Percentiles rank a stretch among this genome's conserved stretches.
phyloP scores from a whole-genome alignment of 1,140 invertebrate species.

The Pseudoatta argentina region DNA sequence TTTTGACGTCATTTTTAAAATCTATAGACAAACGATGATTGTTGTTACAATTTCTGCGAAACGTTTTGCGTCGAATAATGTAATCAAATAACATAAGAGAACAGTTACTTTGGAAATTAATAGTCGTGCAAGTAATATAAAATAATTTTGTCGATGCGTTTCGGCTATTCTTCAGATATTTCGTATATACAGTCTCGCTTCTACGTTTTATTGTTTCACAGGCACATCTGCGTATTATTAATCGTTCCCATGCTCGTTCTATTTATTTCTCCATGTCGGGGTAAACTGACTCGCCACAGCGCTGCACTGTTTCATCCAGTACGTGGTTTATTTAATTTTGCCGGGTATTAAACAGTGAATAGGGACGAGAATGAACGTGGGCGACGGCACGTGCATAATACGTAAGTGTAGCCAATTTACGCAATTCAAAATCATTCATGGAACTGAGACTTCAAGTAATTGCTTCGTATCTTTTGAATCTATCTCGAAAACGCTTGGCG shows the following conservation, averaged over 20 bases:
- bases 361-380: slow-evolving; percentile 63
- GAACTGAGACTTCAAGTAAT: neutral
- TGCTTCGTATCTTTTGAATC: neutral
- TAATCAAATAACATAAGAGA: slow-evolving; percentile 11
- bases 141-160: neutral
- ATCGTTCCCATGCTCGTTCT: neutral
- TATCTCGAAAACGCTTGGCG: neutral
- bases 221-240: slow-evolving; percentile 19
- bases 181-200: neutral
- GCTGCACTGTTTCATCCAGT: slow-evolving; percentile 58
- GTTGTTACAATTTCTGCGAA: neutral
- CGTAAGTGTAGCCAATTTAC: slow-evolving; percentile 61
- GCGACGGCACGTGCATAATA: slow-evolving; percentile 37
- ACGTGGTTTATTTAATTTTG: slow-evolving; percentile 66
- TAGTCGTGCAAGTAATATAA: neutral
- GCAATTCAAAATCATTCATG: slow-evolving; percentile 36
- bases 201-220: slow-evolving; percentile 25
- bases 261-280: slow-evolving; percentile 54
- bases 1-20: neutral
- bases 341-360: slow-evolving; percentile 64
- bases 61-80: neutral
- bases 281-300: slow-evolving; percentile 29
- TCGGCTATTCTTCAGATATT: slow-evolving; percentile 13
- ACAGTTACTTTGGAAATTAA: neutral
- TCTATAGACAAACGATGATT: neutral